Base-by-base conservation (phyloP, 2,797 vertebrate genomes). In the Morus bassanus region DNA sequence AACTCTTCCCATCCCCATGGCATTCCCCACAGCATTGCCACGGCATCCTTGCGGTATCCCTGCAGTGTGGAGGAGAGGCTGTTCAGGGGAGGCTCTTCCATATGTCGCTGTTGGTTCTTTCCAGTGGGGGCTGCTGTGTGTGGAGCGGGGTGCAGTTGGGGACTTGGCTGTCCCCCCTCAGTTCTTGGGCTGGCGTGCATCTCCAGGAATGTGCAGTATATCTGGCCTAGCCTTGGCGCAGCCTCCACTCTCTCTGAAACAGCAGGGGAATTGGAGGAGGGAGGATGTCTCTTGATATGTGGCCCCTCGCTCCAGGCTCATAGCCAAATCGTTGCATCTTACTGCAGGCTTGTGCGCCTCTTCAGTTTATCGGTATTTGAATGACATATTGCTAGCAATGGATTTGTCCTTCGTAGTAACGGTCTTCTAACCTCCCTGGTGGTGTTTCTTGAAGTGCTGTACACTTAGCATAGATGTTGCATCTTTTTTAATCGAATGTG, bases 241-340 rank as follows among this genome's bases (percentile, higher is more conserved):
- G 79, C n/a, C 51, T 65, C 46, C 0, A 0, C 30, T 24, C 53
- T 30, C 33, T 79, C 56, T 0, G 0, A 31, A 79, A 4, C 28
- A 46, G 51, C 25, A 3, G 33, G n/a, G 63, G 76, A 60, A 2
- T 23, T 24, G 80, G 65, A 81, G 64, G 67, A 86, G 67, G 50
- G 57, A 87, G 35, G 54, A 15, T 4, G 30, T 77, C 80, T 77
- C 80, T 77, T 28, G 3, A 8, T 87, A 12, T 0, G 0, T n/a
- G 68, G 56, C 84, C 80, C 37, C 85, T 83, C 5, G 0, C 77
- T 93, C 41, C 78, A 85, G 90, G 86, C 72, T 85, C 10, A 2
- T 16, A 48, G 67, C 63, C 90, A 89, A 11, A 35, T 68, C 0
- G 0, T 81, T 68, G 57, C 30, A 22, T 74, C 67, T 89, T 87